Base-by-base conservation (phyloP, 2,113 vertebrate species). In the Rhinichthys klamathensis region DNA sequence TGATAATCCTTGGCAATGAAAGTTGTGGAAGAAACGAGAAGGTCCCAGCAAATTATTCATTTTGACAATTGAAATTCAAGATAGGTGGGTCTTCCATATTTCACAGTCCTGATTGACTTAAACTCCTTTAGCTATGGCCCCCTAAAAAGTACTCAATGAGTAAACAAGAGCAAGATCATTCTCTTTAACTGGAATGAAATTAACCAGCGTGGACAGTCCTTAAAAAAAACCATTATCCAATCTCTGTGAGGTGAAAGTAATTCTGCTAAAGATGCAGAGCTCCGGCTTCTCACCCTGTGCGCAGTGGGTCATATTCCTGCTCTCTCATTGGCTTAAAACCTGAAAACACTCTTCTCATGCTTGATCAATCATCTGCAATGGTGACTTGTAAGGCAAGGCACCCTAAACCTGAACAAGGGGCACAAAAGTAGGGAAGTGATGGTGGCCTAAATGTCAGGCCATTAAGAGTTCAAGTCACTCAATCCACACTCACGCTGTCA, bases 211-310 rank as follows among this genome's bases (percentile, higher is more conserved):
- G 90, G 91, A 91, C 89, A 86, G 88, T 83, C 44, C 85, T 92
- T 90, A 94, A 94, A 93, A n/a, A 91, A 89, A 58, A 46, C 85
- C 88, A 92, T 94, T 93, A 93, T 94, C 85, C 88, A 87, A 77
- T 90, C 84, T 91, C 90, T 92, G 89, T 93, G 93, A 93, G 90
- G 91, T 93, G 93, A 94, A 92, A 94, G 93, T 94, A 95, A 95
- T 94, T 70, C 89, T 88, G 92, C 90, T 92, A 91, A 94, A 94
- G 92, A 91, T 89, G 80, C 87, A 78, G 73, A 73, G 89, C 89
- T 73, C 69, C 90, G 91, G 92, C 93, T 93, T 93, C 91, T 94
- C 92, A 93, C 93, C 93, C 92, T 91, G 89, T 88, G 88, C 90
- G 90, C 88, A 90, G 32, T 87, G 89, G 89, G 89, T 88, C 91